These are phyloP conservation scores for Scopus umbretta DNA, from an alignment of 2,113 vertebrate genomes.

Conservation along the genomic window DNA sequence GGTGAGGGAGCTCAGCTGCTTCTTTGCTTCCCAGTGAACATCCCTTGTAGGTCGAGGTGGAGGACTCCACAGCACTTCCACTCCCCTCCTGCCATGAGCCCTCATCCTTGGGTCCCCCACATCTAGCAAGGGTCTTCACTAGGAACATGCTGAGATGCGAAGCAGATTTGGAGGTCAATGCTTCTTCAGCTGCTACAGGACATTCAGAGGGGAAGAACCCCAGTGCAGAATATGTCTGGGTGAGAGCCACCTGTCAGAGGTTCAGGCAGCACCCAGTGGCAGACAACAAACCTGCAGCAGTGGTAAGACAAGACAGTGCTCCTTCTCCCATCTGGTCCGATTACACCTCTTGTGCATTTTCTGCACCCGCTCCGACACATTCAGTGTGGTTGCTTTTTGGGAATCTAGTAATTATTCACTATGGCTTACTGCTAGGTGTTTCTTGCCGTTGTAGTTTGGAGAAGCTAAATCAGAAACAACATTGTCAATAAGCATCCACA, in stretches of 20 bases:
- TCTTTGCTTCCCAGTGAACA: not conserved
- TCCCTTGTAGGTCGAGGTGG: rapidly evolving
- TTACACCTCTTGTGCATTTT: rapidly evolving
- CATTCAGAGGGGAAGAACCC: not conserved
- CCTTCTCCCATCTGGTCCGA: not conserved
- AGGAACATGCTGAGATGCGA: not conserved
- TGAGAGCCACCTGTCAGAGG: not conserved
- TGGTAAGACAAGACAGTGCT: not conserved
- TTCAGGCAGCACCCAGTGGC: not conserved
- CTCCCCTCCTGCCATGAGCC: not conserved
- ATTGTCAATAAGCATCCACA: not conserved
- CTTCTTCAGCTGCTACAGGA: not conserved
- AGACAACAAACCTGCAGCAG: not conserved
- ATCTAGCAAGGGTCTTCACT: not conserved
- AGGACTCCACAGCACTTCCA: not conserved
- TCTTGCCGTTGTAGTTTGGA: not conserved
- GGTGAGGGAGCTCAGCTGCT: not conserved
- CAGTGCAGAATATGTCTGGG: not conserved
- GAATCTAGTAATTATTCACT: not conserved
- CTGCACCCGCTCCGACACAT: rapidly evolving
- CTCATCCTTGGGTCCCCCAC: not conserved
- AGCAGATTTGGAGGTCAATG: not conserved
- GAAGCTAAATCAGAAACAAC: not conserved
- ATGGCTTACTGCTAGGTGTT: not conserved
- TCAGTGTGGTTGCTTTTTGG: not conserved